Percentiles rank a stretch among this genome's conserved stretches.
phyloP scores from a whole-genome alignment of 2,888 invertebrate species.

The Harpagoxenus sublaevis region DNA sequence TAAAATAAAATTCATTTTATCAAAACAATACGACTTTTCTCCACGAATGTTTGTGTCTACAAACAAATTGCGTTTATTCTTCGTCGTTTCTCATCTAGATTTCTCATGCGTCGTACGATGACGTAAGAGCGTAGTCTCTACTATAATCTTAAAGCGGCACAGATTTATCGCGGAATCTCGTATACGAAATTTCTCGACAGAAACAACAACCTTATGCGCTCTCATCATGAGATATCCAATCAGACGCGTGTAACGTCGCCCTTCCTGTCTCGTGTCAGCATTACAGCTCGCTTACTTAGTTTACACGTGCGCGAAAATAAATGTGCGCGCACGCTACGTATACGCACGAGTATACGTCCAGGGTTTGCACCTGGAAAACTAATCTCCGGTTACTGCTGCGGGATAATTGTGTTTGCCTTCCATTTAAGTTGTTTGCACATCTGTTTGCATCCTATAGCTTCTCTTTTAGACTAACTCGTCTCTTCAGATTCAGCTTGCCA shows the following conservation, averaged over 20 bases:
- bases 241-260: slow-evolving; percentile 18
- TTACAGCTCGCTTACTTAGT: slow-evolving; percentile 43
- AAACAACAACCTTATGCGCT: slow-evolving; percentile 15
- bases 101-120: not conserved
- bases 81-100: not conserved
- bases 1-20: slow-evolving; percentile 23
- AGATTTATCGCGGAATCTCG: slow-evolving; percentile 29
- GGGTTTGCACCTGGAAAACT: slow-evolving; percentile 74
- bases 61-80: not conserved
- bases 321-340: slow-evolving; percentile 49
- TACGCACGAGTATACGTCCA: slow-evolving; percentile 47
- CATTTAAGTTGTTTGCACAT: slow-evolving; percentile 83
- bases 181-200: slow-evolving; percentile 1
- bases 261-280: slow-evolving; percentile 12
- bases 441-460: slow-evolving; percentile 77
- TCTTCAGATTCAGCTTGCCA: slow-evolving; percentile 66
- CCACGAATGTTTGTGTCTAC: not conserved
- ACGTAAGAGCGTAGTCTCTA: not conserved
- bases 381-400: slow-evolving; percentile 68
- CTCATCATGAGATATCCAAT: slow-evolving; percentile 41
- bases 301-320: slow-evolving; percentile 57
- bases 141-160: too few species aligned
- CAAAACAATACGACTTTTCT: not conserved
- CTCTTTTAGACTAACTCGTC: slow-evolving; percentile 64
- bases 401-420: slow-evolving; percentile 84